Percentiles rank a stretch among this genome's conserved stretches.
Evolutionary conservation across 2,113 vertebrate genomes (phyloP).

Genomic region (Pterocles burchelli): DNA sequence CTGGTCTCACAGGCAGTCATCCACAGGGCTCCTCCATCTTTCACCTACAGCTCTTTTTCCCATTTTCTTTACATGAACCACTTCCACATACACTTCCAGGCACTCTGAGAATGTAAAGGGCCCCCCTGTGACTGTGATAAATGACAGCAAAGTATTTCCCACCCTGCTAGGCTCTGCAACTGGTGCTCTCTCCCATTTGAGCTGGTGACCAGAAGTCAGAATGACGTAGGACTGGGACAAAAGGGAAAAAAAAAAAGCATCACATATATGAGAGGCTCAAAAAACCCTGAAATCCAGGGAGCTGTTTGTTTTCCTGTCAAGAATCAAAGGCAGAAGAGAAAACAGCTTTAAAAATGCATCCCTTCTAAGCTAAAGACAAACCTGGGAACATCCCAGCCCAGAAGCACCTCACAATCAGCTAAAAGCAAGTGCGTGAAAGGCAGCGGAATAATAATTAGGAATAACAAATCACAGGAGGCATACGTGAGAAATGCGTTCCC

Average conservation of each 20-base stretch:
- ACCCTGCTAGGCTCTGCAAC: not conserved
- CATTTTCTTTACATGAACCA: not conserved
- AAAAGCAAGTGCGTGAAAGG: not conserved
- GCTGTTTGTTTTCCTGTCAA: constrained; percentile 15
- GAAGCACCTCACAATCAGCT: not conserved
- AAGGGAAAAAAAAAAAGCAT: not conserved
- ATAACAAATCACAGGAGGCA: not conserved
- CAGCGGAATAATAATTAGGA: not conserved
- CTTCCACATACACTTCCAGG: not conserved
- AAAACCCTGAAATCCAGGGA: not conserved
- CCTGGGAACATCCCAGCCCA: not conserved
- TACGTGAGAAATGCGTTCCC: not conserved
- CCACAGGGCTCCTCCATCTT: not conserved
- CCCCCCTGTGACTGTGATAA: not conserved
- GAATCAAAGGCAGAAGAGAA: constrained; percentile 52
- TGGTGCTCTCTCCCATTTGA: not conserved
- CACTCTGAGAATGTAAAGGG: not conserved
- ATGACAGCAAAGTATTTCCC: not conserved
- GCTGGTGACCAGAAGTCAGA: not conserved
- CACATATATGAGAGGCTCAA: not conserved
- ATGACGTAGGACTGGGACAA: not conserved
- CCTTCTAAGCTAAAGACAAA: not conserved
- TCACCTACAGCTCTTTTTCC: not conserved
- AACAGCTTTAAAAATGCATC: constrained; percentile 51
- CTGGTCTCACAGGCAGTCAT: not conserved